Evolutionary conservation across 1,140 invertebrate genomes (phyloP).

Genomic region (Magallana angulata): DNA sequence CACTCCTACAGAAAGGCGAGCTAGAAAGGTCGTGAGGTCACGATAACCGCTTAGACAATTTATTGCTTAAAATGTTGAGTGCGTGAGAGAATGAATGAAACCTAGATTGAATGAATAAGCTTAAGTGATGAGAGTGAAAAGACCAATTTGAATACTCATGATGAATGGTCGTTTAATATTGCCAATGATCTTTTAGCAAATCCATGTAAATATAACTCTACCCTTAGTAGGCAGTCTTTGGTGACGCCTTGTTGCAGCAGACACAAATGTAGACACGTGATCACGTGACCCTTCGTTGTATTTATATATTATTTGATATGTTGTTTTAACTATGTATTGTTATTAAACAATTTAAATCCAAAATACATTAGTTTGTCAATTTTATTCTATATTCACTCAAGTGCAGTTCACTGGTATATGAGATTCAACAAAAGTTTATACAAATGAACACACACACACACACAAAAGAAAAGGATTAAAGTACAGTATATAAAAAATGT

Average conservation of each 20-base stretch:
- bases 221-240: neutral
- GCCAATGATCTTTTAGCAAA: constrained; percentile 44
- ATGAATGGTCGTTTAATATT: constrained; percentile 19
- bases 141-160: constrained; percentile 17
- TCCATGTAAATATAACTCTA: constrained; percentile 36
- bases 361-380: too few species aligned
- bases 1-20: constrained; percentile 52
- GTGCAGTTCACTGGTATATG: too few species aligned
- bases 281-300: constrained; percentile 21
- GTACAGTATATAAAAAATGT: neutral
- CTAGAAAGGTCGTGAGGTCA: constrained; percentile 51
- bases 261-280: neutral
- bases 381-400: too few species aligned
- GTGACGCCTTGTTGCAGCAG: constrained; percentile 22
- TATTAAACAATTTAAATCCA: constrained; percentile 15
- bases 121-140: constrained; percentile 23
- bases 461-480: too few species aligned
- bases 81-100: neutral
- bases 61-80: constrained; percentile 23
- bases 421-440: too few species aligned
- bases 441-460: too few species aligned
- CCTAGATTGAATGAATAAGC: neutral
- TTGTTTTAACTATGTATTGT: constrained; percentile 27
- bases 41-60: neutral
- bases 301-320: constrained; percentile 22